Percentiles rank a stretch among this genome's conserved stretches.
Evolutionary conservation across 2,888 invertebrate genomes (phyloP).

Genomic region (Iphiclides podalirius): DNA sequence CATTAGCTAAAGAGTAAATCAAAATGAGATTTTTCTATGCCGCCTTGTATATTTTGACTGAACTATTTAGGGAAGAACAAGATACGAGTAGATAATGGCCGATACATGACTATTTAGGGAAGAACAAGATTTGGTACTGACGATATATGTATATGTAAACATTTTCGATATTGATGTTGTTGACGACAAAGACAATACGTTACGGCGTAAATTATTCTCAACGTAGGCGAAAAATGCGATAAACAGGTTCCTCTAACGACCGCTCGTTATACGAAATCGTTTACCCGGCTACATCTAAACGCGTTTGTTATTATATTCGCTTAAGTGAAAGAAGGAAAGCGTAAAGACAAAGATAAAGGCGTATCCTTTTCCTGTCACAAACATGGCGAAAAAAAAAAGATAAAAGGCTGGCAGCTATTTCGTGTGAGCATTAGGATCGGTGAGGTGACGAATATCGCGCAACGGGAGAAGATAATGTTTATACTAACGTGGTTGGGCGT

Average conservation of each 20-base stretch:
- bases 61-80: too few species aligned
- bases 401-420: constrained; percentile 10
- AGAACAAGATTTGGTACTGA: too few species aligned
- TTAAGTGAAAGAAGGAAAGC: constrained; percentile 10
- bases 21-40: too few species aligned
- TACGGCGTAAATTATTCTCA: neutral
- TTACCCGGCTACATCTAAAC: neutral
- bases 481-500: constrained; percentile 9
- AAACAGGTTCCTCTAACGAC: constrained; percentile 7
- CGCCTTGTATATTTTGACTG: too few species aligned
- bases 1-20: too few species aligned
- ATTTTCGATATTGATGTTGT: neutral
- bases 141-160: too few species aligned
- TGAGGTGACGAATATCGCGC: constrained; percentile 6
- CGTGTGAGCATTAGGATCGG: constrained; percentile 14
- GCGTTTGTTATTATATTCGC: constrained; percentile 18
- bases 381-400: constrained; percentile 9
- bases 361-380: constrained; percentile 9
- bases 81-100: too few species aligned
- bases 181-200: neutral
- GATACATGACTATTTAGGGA: too few species aligned
- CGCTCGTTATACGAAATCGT: constrained; percentile 12
- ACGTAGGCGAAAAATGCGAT: neutral
- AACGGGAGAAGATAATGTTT: constrained; percentile 9
- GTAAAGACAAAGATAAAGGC: constrained; percentile 8